These are phyloP conservation scores for Julus scandinavius DNA, from an alignment of 2,888 invertebrate species.

Conservation along the genomic window DNA sequence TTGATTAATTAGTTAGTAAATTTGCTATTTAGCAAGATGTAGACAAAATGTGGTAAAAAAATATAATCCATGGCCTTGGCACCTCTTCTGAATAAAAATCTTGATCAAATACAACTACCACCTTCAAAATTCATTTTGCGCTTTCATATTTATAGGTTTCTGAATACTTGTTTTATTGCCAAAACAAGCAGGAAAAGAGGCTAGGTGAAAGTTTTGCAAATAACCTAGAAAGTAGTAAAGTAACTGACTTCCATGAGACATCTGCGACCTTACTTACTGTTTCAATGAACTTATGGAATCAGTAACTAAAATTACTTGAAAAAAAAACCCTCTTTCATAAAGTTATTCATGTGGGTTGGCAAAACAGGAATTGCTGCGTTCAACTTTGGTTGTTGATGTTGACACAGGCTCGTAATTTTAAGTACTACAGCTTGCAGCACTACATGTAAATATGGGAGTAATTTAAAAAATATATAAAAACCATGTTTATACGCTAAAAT, in stretches of 20 bases:
- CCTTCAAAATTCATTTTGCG: not conserved
- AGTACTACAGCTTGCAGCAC: not conserved
- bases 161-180: not conserved
- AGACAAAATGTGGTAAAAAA: not conserved
- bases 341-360: not conserved
- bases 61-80: not conserved
- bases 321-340: not conserved
- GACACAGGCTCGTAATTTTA: not conserved
- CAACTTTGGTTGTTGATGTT: not conserved
- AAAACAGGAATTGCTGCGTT: not conserved
- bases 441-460: not conserved
- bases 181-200: not conserved
- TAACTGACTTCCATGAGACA: not conserved
- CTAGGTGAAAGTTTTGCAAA: conserved; percentile 27
- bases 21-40: not conserved
- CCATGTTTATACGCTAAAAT: no score
- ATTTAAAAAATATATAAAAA: not conserved
- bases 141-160: not conserved
- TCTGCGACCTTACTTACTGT: not conserved
- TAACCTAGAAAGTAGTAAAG: conserved; percentile 24
- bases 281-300: not conserved
- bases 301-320: not conserved
- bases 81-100: not conserved
- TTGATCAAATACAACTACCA: not conserved
- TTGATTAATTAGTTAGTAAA: not conserved